These are phyloP conservation scores for Drosophila testacea DNA, from an alignment of 2,888 invertebrate genomes.

Conservation along the genomic window DNA sequence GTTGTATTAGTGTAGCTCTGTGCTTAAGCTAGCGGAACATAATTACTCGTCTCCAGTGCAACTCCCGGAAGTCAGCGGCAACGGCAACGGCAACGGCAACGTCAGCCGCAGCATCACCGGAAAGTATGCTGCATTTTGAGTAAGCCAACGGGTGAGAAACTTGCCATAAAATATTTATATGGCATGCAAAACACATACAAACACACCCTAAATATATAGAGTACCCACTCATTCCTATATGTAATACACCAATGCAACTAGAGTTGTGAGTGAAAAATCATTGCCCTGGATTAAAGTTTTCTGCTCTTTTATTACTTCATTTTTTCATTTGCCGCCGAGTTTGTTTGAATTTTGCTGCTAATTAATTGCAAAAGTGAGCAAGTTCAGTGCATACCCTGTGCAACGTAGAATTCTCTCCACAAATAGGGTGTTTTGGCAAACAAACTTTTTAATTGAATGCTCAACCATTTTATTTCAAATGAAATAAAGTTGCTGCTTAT, in stretches of 20 bases:
- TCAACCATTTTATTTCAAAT: no score
- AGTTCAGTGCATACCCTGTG: conserved; percentile 27
- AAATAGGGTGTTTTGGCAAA: background rate
- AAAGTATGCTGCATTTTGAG: conserved; percentile 64
- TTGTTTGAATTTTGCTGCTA: conserved; percentile 77
- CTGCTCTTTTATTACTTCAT: background rate
- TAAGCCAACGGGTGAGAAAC: conserved; percentile 61
- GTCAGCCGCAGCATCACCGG: conserved; percentile 69
- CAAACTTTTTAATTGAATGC: no score
- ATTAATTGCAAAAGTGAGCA: conserved; percentile 72
- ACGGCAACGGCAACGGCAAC: conserved; percentile 57
- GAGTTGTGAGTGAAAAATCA: conserved; percentile 66
- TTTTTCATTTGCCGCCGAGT: conserved; percentile 44
- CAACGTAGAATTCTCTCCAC: background rate
- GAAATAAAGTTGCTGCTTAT: no score
- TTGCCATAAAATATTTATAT: conserved; percentile 79
- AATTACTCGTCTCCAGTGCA: conserved; percentile 78
- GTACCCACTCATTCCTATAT: conserved; percentile 21
- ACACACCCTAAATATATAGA: conserved; percentile 7
- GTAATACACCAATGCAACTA: conserved; percentile 31
- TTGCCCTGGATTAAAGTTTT: conserved; percentile 58
- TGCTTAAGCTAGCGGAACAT: conserved; percentile 80
- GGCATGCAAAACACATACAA: conserved; percentile 38
- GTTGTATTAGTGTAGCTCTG: conserved; percentile 31
- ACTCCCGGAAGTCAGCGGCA: conserved; percentile 76